These are phyloP conservation scores for Galendromus occidentalis DNA, from an alignment of 1,140 invertebrate genomes.

Conservation along the genomic window DNA sequence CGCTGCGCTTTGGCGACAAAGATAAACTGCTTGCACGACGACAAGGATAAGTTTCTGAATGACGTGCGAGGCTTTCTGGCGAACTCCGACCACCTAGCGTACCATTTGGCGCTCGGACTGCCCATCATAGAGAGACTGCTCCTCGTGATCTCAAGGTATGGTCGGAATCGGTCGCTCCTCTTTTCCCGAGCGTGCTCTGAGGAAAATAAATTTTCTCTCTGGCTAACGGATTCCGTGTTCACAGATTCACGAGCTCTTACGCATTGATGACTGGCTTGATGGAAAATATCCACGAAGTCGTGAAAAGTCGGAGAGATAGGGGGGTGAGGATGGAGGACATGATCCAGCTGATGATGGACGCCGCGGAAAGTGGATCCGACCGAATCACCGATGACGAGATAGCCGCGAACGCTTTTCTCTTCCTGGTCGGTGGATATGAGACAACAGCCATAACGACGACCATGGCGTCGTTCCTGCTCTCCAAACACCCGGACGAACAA, in stretches of 20 bases:
- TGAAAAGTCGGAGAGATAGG: constrained; percentile 13
- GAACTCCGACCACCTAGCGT: neutral
- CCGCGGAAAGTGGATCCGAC: neutral
- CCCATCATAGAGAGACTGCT: neutral
- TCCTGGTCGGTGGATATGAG: constrained; percentile 32
- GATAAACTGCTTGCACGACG: constrained; percentile 29
- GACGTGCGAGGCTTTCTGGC: neutral
- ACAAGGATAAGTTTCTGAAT: constrained; percentile 28
- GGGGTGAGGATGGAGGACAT: constrained; percentile 13
- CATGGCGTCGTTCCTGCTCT: constrained; percentile 26
- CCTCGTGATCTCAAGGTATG: neutral
- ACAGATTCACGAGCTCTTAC: constrained; percentile 21
- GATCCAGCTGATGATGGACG: constrained; percentile 21
- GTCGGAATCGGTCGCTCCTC: too few species aligned
- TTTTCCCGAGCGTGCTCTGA: too few species aligned
- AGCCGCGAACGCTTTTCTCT: constrained; percentile 24
- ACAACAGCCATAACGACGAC: constrained; percentile 29
- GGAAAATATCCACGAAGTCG: constrained; percentile 22
- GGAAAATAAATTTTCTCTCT: too few species aligned
- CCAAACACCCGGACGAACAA: constrained; percentile 29
- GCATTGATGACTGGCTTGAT: constrained; percentile 25
- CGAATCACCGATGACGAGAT: constrained; percentile 23
- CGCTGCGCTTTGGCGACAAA: constrained; percentile 32
- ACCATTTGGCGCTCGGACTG: neutral
- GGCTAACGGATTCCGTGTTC: constrained; percentile 26